Evolutionary conservation across 2,113 vertebrate genomes (phyloP).

Genomic region (Pelecanoides urinatrix): DNA sequence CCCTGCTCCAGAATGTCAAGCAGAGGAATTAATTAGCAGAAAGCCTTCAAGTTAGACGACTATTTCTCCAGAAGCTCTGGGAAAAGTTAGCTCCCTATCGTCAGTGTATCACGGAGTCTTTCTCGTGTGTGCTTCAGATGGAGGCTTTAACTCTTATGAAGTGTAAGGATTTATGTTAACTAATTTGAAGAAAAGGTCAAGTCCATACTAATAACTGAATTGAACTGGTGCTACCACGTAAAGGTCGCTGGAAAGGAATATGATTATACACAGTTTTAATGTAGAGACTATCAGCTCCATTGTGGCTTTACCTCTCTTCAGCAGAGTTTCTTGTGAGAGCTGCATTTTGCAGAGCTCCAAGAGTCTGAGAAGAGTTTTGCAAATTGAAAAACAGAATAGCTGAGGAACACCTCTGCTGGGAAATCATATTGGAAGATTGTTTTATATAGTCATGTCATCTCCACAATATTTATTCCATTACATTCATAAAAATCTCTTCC

Average conservation of each 20-base stretch:
- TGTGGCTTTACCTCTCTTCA: background rate
- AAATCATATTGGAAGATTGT: background rate
- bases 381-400: background rate
- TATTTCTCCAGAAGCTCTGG: background rate
- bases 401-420: background rate
- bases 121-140: background rate
- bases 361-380: background rate
- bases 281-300: background rate
- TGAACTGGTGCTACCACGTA: background rate
- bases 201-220: background rate
- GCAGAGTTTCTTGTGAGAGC: background rate
- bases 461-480: background rate
- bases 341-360: background rate
- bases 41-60: background rate
- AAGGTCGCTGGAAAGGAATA: background rate
- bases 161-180: background rate
- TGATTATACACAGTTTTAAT: background rate
- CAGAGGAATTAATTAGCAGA: conserved; percentile 8
- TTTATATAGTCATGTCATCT: background rate
- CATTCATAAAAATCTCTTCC: background rate
- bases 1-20: background rate
- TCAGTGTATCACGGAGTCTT: background rate
- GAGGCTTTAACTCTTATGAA: background rate
- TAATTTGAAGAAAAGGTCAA: conserved; percentile 33
- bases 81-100: background rate